phyloP scores from a whole-genome alignment of 2,113 vertebrate genomes.

The Sinocyclocheilus rhinocerous region DNA sequence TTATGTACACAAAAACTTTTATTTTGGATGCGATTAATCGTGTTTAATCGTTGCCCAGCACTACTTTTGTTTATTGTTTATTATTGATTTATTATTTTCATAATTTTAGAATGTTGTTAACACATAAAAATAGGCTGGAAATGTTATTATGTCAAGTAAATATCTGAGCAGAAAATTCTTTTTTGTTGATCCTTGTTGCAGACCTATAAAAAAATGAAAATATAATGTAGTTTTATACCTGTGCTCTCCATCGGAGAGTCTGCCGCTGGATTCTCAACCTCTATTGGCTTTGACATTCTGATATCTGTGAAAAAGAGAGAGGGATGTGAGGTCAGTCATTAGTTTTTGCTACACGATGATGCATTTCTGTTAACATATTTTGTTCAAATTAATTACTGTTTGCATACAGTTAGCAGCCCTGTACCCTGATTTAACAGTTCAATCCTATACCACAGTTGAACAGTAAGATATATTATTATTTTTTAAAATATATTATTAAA shows the following conservation, averaged over 20 bases:
- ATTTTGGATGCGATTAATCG: too few relatives aligned
- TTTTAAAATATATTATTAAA: background rate
- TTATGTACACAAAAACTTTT: too few relatives aligned
- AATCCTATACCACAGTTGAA: background rate
- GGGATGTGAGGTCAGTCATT: slow-evolving; percentile 29
- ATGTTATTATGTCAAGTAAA: background rate
- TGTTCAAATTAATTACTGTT: background rate
- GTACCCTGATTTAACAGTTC: background rate
- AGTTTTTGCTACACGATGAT: background rate
- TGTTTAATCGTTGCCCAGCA: too few relatives aligned
- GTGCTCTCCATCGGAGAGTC: slow-evolving; percentile 77
- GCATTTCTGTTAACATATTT: background rate
- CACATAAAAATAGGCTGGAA: background rate
- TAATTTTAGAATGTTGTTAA: background rate
- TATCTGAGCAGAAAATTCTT: background rate
- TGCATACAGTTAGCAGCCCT: too few relatives aligned
- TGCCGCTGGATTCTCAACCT: slow-evolving; percentile 75
- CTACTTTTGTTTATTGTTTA: background rate
- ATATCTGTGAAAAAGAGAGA: slow-evolving; percentile 69
- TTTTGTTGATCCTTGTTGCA: background rate
- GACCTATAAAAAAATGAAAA: background rate
- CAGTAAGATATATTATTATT: too few relatives aligned
- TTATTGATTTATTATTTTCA: background rate
- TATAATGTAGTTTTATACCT: slow-evolving; percentile 58
- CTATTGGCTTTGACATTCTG: slow-evolving; percentile 80